These are phyloP conservation scores for Platalea minor DNA, from an alignment of 2,797 vertebrate genomes.

Conservation along the genomic window DNA sequence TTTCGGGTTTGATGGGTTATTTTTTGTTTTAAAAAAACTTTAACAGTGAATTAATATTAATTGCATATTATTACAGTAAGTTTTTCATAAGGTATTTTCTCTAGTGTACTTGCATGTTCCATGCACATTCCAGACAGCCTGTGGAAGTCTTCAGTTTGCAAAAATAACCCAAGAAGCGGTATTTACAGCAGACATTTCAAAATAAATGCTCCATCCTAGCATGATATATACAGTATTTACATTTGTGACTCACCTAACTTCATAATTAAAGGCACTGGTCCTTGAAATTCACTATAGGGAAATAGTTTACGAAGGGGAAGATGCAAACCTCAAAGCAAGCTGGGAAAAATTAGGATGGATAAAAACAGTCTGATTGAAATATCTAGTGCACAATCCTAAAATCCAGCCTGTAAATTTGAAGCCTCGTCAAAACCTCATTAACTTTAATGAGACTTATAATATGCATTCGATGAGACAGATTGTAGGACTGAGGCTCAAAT, in stretches of 20 bases:
- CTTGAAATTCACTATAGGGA: background rate
- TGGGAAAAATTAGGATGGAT: background rate
- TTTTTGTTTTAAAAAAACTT: background rate
- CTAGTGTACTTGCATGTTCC: fast-evolving
- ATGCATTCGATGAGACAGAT: background rate
- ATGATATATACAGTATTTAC: background rate
- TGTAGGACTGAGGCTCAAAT: background rate
- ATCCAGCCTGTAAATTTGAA: background rate
- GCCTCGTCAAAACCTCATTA: background rate
- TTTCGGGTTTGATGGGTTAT: background rate
- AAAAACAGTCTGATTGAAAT: background rate
- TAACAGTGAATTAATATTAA: background rate
- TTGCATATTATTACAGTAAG: background rate
- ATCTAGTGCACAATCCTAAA: background rate
- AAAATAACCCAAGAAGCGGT: background rate
- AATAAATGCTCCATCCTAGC: background rate
- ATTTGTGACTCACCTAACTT: background rate
- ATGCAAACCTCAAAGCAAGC: background rate
- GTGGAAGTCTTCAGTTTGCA: background rate
- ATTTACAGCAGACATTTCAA: background rate
- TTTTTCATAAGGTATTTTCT: background rate
- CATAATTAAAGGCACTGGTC: background rate
- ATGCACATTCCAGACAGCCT: background rate
- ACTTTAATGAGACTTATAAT: background rate
- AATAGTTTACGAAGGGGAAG: background rate